A percentile compares a stretch with the other conserved stretches of the same genome.
Conservation (phyloP, 2,113 vertebrate genomes). For the Epinephelus moara region DNA sequence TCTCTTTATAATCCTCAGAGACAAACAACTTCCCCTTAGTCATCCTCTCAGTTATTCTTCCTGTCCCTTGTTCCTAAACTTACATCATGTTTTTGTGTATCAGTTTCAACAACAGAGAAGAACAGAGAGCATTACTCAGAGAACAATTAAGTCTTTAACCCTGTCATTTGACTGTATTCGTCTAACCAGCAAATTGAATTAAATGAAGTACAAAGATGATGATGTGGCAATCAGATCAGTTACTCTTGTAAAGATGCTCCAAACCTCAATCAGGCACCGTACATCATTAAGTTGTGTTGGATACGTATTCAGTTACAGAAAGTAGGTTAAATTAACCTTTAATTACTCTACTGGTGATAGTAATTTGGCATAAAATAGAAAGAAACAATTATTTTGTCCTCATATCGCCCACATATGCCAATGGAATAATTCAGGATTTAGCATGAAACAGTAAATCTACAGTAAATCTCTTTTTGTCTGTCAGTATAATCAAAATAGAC, state of each 20-base stretch:
- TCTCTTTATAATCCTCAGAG: not conserved
- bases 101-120: not conserved
- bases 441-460: no score
- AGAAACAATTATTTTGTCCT: not conserved
- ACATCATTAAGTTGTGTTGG: not conserved
- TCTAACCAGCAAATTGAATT: constrained; percentile 38
- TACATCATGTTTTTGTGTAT: not conserved
- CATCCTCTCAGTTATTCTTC: not conserved
- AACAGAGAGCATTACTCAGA: not conserved
- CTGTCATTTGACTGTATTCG: not conserved
- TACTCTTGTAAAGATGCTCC: not conserved
- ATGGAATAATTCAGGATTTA: no score
- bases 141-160: not conserved
- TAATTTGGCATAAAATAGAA: not conserved
- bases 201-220: constrained; percentile 36
- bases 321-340: constrained; percentile 13
- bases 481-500: no score
- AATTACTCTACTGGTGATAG: not conserved
- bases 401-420: no score
- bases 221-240: constrained; percentile 47
- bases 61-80: not conserved
- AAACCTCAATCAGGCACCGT: not conserved
- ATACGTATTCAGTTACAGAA: constrained; percentile 6
- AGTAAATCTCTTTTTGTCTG: no score
- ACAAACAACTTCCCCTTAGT: not conserved